Base-by-base conservation (phyloP, 2,888 invertebrate species). In the Diadromus collaris region DNA sequence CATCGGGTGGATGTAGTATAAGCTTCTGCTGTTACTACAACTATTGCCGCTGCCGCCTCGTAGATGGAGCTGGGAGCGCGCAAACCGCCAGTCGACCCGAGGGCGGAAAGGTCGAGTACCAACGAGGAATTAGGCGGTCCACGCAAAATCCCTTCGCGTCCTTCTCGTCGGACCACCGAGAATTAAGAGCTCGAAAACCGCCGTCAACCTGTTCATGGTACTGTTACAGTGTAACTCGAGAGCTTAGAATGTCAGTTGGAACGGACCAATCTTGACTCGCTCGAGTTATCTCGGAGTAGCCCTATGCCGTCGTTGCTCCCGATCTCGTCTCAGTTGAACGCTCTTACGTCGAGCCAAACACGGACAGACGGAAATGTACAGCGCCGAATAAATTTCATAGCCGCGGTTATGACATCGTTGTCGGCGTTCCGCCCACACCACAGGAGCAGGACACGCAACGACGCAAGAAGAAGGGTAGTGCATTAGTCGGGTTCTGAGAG, bases 91-190 rank as follows among this genome's bases (percentile, higher is more conserved):
- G 65, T 65, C 48, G 48, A 32, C 48, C 10, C 2, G 19, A 67
- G 4, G 38, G 51, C 10, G 32, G 65, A 65, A 65, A 34, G 13
- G 27, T 16, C 24, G 51, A 4, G n/a, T 58, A 61, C 72, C 74
- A 83, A 83, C 72, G 81, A 82, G 83, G 80, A 84, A 85, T 83
- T 83, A 83, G 82, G 69, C 70, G 75, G 69, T 54, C 75, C 54
- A 63, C 63, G 81, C 48, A 82, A 83, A 85, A 85, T 86, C 84
- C 82, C 81, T 71, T 21, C 76, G 80, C 78, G 78, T 79, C 80
- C 80, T 85, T 84, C 51, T 60, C 63, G 71, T 61, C 56, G 46
- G 56, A 54, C 63, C 71, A n/a, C 76, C 54, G 46, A 71, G 72
- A 84, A 82, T 83, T 76, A 83, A 83, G 65, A 70, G 38, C 65